These are phyloP conservation scores for Chaetura pelagica DNA, from an alignment of 2,113 vertebrate species.

Conservation along the genomic window DNA sequence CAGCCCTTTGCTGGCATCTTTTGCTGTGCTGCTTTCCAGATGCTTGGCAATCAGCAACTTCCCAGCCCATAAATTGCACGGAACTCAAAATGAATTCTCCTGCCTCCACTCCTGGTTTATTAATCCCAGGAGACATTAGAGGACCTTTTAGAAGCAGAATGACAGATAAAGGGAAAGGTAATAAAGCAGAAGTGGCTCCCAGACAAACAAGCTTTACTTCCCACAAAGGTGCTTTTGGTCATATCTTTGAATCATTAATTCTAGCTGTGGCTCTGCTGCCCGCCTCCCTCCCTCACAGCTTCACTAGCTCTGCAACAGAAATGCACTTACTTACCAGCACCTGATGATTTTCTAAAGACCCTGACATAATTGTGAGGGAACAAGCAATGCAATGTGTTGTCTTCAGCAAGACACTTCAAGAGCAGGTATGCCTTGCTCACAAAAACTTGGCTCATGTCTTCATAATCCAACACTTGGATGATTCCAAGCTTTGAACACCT, in stretches of 20 bases:
- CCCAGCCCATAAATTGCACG: background rate
- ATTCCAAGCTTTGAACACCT: background rate
- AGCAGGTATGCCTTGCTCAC: background rate
- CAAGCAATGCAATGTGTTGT: background rate
- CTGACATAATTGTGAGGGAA: background rate
- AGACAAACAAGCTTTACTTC: background rate
- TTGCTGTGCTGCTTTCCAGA: background rate
- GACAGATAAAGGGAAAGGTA: background rate
- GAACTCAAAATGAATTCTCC: conserved; percentile 26
- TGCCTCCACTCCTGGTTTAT: conserved; percentile 18
- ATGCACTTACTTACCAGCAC: background rate
- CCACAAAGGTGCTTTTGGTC: background rate
- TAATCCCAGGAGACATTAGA: background rate
- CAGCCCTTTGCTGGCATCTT: background rate
- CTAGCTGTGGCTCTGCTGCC: background rate
- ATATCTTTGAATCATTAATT: background rate
- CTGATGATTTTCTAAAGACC: background rate
- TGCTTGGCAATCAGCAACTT: background rate
- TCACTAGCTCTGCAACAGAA: background rate
- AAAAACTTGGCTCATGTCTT: background rate
- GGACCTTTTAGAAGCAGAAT: background rate
- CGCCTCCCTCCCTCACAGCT: background rate
- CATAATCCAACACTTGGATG: background rate
- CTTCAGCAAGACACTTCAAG: background rate
- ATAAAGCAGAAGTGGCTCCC: conserved; percentile 10